phyloP scores from a whole-genome alignment of 2,888 invertebrate genomes.

The Apamea epomidion region DNA sequence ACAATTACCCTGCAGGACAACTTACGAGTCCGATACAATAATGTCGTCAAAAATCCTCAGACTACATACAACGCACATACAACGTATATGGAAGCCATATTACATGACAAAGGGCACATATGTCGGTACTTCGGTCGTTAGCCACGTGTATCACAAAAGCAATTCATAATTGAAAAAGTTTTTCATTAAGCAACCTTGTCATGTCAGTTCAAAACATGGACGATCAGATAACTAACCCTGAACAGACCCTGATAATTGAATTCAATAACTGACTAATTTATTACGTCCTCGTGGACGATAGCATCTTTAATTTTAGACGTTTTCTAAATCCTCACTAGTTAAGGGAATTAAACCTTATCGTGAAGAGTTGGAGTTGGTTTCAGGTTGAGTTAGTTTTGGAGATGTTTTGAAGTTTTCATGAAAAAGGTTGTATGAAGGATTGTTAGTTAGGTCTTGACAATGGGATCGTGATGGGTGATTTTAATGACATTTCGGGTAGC shows the following conservation, averaged over 20 bases:
- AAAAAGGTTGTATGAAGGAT: slow-evolving; percentile 31
- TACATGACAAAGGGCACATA: neutral
- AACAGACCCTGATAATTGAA: slow-evolving; percentile 78
- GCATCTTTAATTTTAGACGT: slow-evolving; percentile 72
- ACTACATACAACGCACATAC: neutral
- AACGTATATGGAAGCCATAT: neutral
- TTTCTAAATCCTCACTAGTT: slow-evolving; percentile 19
- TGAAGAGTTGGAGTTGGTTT: neutral
- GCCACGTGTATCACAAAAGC: slow-evolving; percentile 19
- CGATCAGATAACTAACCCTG: slow-evolving; percentile 61
- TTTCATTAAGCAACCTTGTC: slow-evolving; percentile 58
- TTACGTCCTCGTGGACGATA: slow-evolving; percentile 78
- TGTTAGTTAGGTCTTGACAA: slow-evolving; percentile 28
- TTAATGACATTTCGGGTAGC: slow-evolving; percentile 22
- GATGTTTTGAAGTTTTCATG: slow-evolving; percentile 1
- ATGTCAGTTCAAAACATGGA: slow-evolving; percentile 59
- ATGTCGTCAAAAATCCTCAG: neutral
- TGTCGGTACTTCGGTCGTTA: neutral
- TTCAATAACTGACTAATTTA: slow-evolving; percentile 81
- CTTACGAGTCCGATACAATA: too few relatives aligned
- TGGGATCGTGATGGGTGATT: slow-evolving; percentile 25
- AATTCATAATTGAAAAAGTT: slow-evolving; percentile 58
- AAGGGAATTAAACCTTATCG: slow-evolving; percentile 52
- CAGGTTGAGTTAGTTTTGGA: fast-evolving
- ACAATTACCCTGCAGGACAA: too few relatives aligned